Conservation (phyloP, 2,113 vertebrate species). For the Cardinalis cardinalis region DNA sequence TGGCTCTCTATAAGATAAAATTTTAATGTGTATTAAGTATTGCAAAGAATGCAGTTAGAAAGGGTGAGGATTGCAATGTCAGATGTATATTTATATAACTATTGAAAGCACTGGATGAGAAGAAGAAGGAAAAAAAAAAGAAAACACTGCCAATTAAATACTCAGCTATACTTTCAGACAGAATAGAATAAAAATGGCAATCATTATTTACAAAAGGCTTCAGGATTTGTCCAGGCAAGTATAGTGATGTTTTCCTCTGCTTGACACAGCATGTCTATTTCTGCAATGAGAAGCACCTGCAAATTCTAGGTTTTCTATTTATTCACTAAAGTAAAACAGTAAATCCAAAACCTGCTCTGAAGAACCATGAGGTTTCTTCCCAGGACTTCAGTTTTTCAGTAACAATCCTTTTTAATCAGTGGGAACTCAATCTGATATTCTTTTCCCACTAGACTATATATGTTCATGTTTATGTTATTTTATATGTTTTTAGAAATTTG, state of each 20-base stretch:
- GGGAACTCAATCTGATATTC: background rate
- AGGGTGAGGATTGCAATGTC: background rate
- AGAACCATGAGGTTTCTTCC: background rate
- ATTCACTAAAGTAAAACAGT: background rate
- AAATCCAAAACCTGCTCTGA: background rate
- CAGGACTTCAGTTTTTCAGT: background rate
- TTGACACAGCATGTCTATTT: background rate
- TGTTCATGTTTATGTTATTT: background rate
- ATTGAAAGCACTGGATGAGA: background rate
- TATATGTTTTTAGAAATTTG: background rate
- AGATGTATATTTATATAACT: background rate
- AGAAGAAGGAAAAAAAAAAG: background rate
- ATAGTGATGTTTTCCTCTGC: background rate
- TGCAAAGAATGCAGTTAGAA: background rate
- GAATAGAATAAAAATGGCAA: background rate
- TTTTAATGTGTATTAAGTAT: background rate
- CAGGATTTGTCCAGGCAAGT: background rate
- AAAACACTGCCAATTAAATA: background rate
- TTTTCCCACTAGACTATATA: background rate
- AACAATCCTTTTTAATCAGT: background rate
- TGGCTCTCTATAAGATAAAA: background rate
- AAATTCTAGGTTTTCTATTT: background rate
- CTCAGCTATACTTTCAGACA: background rate
- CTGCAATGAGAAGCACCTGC: background rate
- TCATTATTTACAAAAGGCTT: background rate